A percentile compares a stretch with the other conserved stretches of the same genome.
Conservation (phyloP, 1,140 invertebrate genomes). For the Oreohelix idahoensis region DNA sequence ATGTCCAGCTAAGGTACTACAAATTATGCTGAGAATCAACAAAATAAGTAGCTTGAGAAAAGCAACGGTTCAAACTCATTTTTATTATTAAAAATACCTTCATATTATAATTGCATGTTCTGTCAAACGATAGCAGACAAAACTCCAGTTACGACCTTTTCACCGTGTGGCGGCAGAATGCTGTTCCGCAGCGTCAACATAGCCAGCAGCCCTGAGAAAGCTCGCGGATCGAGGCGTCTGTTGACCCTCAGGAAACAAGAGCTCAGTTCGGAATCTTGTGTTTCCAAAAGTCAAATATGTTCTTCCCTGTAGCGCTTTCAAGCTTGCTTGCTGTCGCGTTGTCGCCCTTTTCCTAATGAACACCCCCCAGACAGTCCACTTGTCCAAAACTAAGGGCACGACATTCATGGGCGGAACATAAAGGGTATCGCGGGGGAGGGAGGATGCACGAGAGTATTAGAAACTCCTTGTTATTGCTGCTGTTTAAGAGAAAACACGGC, state of each 20-base stretch:
- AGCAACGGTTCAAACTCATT: too few relatives aligned
- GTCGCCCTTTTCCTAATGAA: neutral
- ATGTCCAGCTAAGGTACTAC: too few relatives aligned
- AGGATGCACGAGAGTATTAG: neutral
- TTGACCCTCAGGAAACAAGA: conserved; percentile 6
- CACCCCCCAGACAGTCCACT: neutral
- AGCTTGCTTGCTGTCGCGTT: neutral
- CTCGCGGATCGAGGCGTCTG: neutral
- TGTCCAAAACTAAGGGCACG: neutral
- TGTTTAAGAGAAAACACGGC: neutral
- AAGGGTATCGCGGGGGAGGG: neutral
- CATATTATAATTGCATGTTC: too few relatives aligned
- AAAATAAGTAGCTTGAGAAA: too few relatives aligned
- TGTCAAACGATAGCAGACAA: neutral
- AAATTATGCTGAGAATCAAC: too few relatives aligned
- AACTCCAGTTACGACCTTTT: neutral
- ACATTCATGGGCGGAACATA: neutral
- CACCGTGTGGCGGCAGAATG: neutral
- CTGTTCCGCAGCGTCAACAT: neutral
- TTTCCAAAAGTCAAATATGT: conserved; percentile 17
- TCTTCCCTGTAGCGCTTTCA: neutral
- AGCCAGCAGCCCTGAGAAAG: neutral
- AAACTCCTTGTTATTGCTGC: neutral
- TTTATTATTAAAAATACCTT: too few relatives aligned
- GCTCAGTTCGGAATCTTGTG: conserved; percentile 13